These are phyloP conservation scores for Cyprinodon brontotheroides DNA, from an alignment of 2,113 vertebrate species.

Conservation along the genomic window DNA sequence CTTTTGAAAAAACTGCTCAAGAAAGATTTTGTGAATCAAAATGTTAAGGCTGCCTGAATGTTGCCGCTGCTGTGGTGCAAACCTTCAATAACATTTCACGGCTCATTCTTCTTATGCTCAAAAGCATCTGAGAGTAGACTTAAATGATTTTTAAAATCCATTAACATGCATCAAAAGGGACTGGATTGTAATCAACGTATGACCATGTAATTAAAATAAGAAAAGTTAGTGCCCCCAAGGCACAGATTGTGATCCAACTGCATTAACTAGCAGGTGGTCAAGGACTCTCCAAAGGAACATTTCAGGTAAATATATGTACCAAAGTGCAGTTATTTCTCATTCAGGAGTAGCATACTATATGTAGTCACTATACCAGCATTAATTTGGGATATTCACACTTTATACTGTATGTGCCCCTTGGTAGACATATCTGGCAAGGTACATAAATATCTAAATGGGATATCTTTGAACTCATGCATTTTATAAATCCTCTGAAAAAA, in stretches of 20 bases:
- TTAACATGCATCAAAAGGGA: conserved; percentile 33
- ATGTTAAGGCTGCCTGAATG: neutral
- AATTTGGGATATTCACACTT: neutral
- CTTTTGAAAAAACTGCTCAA: conserved; percentile 1
- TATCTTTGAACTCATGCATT: neutral
- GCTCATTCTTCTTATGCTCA: neutral
- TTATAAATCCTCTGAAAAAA: neutral
- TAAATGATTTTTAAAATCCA: conserved; percentile 4
- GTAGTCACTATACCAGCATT: neutral
- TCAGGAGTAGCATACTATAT: conserved; percentile 3
- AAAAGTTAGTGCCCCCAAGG: conserved; percentile 10
- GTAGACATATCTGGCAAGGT: neutral
- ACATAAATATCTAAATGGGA: neutral
- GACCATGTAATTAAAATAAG: conserved; percentile 15
- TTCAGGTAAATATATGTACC: conserved; percentile 1
- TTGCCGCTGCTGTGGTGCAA: neutral
- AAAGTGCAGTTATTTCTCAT: neutral
- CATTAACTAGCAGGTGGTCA: conserved; percentile 27
- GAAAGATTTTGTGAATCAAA: conserved; percentile 13
- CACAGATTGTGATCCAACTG: conserved; percentile 17
- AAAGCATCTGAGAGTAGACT: too few relatives aligned
- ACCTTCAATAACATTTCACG: neutral
- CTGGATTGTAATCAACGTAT: conserved; percentile 19
- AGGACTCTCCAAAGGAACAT: conserved; percentile 1
- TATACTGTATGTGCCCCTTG: neutral